phyloP scores from a whole-genome alignment of 2,113 vertebrate species.

The Eolophus roseicapilla region DNA sequence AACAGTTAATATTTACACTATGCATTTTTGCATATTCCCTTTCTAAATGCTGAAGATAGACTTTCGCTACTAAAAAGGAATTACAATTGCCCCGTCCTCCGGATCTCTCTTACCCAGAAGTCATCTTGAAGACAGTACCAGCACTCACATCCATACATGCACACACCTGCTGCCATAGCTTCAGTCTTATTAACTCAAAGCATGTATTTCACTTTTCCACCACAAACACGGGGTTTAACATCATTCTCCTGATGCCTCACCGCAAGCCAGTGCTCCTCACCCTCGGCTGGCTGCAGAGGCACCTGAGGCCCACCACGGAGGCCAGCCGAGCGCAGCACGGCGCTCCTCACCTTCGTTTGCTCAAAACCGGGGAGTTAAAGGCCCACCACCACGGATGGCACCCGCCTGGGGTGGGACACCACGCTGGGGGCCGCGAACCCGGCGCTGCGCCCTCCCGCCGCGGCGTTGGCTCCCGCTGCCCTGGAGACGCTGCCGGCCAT shows the following conservation, averaged over 20 bases:
- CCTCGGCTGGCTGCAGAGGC: neutral
- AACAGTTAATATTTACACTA: fast-evolving
- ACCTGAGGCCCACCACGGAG: fast-evolving
- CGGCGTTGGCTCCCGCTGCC: neutral
- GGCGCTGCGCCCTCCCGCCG: neutral
- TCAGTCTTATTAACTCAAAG: fast-evolving
- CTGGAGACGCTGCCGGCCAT: neutral
- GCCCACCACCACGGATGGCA: neutral
- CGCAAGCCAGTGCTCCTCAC: neutral
- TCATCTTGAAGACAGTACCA: fast-evolving
- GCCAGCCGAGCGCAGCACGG: neutral
- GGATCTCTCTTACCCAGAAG: fast-evolving
- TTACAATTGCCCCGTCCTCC: neutral
- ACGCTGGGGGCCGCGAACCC: neutral
- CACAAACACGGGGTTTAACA: no score
- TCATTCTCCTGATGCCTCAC: fast-evolving
- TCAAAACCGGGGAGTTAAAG: fast-evolving
- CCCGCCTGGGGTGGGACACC: neutral
- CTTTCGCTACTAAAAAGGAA: fast-evolving
- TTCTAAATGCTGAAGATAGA: neutral
- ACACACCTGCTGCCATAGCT: neutral
- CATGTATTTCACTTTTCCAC: neutral
- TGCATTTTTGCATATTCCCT: neutral
- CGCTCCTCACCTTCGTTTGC: neutral
- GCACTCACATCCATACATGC: no score